A percentile compares a stretch with the other conserved stretches of the same genome.
These are phyloP conservation scores for Darevskia nairensis DNA, from an alignment of 2,797 vertebrate species.

Conservation along the genomic window DNA sequence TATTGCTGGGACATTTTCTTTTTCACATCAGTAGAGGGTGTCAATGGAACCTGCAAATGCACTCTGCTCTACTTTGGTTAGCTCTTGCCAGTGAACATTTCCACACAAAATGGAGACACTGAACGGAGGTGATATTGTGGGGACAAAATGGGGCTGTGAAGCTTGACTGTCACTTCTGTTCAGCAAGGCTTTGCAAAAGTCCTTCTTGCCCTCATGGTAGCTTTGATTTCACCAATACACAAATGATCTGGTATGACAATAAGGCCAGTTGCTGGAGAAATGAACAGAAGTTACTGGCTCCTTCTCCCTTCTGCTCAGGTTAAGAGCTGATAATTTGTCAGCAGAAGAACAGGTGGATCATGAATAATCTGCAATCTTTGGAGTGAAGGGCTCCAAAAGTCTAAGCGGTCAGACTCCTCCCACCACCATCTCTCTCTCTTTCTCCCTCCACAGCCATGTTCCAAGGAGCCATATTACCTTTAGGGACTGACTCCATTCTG, in stretches of 20 bases:
- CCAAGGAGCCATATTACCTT: constrained; percentile 7
- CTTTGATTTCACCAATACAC: not conserved
- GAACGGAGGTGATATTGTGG: not conserved
- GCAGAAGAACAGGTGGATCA: constrained; percentile 65
- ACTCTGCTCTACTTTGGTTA: not conserved
- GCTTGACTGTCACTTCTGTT: not conserved
- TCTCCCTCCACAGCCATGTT: not conserved
- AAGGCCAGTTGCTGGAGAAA: not conserved
- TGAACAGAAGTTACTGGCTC: not conserved
- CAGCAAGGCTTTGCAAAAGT: not conserved
- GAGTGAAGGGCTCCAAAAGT: constrained; percentile 24
- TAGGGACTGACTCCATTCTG: not conserved
- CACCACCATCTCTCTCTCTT: not conserved
- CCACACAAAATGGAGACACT: not conserved
- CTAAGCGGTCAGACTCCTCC: constrained; percentile 32
- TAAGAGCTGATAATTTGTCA: not conserved
- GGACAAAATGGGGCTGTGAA: not conserved
- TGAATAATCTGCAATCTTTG: constrained; percentile 70
- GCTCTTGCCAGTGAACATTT: not conserved
- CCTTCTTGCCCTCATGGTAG: not conserved
- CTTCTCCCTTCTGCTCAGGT: not conserved
- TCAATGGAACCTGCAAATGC: not conserved
- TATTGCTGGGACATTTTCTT: not conserved
- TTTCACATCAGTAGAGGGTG: not conserved
- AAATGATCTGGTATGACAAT: not conserved